These are phyloP conservation scores for Natator depressus DNA, from an alignment of 2,113 vertebrate species.

Conservation along the genomic window DNA sequence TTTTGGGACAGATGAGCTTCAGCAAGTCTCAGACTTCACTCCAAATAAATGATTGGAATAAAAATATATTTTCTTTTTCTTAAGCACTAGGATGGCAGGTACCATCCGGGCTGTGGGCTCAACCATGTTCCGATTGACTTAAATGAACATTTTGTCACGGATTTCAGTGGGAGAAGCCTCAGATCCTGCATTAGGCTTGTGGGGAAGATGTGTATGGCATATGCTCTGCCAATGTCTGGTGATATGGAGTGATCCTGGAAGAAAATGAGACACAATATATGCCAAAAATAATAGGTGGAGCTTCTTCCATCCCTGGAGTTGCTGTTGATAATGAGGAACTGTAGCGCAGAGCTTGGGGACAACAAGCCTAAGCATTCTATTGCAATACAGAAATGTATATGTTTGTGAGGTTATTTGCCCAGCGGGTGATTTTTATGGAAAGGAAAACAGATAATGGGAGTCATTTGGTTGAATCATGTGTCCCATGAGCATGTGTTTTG, in stretches of 20 bases:
- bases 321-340: not conserved
- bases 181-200: accelerated
- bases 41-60: constrained; percentile 42
- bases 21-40: constrained; percentile 24
- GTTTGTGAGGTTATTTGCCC: not conserved
- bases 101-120: constrained; percentile 73
- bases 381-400: not conserved
- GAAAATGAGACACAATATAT: not conserved
- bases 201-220: not conserved
- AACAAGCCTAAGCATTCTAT: accelerated
- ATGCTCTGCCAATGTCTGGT: not conserved
- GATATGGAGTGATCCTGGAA: not conserved
- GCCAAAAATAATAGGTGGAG: not conserved
- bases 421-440: not conserved
- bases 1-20: constrained; percentile 9
- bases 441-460: not conserved
- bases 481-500: not conserved
- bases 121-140: constrained; percentile 24
- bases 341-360: accelerated
- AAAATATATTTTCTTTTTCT: constrained; percentile 46
- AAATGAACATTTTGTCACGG: constrained; percentile 12
- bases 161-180: not conserved
- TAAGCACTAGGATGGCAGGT: constrained; percentile 52
- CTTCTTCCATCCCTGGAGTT: not conserved
- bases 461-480: not conserved